Evolutionary conservation across 1,140 invertebrate species (phyloP).

Genomic region (Delia radicum): DNA sequence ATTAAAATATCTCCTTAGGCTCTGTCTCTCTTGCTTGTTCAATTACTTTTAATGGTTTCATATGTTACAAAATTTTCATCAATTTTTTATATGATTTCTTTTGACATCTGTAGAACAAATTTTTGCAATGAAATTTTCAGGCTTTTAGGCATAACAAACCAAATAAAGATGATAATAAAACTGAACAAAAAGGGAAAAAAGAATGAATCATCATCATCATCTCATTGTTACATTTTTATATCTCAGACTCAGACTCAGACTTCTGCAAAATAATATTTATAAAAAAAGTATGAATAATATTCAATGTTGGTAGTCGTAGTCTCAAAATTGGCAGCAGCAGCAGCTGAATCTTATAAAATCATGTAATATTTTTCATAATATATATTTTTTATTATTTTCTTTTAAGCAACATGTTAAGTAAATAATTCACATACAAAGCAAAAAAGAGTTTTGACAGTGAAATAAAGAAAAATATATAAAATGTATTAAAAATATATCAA

Average conservation of each 20-base stretch:
- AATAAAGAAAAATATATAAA: not conserved
- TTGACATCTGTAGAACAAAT: not conserved
- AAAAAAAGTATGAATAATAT: too few species aligned
- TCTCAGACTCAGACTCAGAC: too few species aligned
- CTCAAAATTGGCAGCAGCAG: not conserved
- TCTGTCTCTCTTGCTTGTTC: not conserved
- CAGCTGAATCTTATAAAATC: not conserved
- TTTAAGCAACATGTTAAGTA: not conserved
- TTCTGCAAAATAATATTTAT: too few species aligned
- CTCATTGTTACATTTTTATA: not conserved
- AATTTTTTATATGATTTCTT: constrained; percentile 16
- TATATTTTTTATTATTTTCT: not conserved
- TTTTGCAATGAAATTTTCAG: not conserved
- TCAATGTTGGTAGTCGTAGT: not conserved
- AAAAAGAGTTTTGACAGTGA: not conserved
- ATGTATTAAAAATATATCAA: not conserved
- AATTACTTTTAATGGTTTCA: constrained; percentile 21
- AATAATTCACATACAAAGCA: not conserved
- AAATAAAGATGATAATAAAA: not conserved
- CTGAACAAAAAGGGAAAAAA: not conserved
- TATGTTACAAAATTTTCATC: constrained; percentile 12
- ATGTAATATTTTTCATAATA: not conserved
- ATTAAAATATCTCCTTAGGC: too few species aligned
- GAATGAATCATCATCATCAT: not conserved
- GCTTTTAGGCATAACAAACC: constrained; percentile 1